Base-by-base conservation (phyloP, 2,797 vertebrate species). In the Lagorchestes hirsutus region DNA sequence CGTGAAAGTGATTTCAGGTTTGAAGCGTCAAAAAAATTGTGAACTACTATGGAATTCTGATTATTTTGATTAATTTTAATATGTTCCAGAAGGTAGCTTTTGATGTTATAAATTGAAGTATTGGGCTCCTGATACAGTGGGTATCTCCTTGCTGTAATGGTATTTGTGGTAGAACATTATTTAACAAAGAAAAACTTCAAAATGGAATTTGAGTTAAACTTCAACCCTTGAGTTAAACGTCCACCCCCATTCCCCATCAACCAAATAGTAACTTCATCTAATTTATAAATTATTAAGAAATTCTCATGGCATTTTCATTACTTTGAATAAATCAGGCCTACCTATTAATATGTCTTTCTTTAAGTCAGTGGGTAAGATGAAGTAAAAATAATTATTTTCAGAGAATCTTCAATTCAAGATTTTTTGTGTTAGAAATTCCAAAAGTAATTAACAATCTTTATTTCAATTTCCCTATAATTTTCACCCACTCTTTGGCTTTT, bases 401-500 rank as follows among this genome's bases (percentile, higher is more conserved):
- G 12, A 92, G 92, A 82, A 93, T 96, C 95, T 96, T 90, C 50
- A 90, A 54, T 54, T 90, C 90, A 54, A 52, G 52, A 93, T 82
- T 58, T 8, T 95, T 95, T 55, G 13, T 94, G 22, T 93, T 94
- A 74, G 34, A 57, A 93, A 82, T 87, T 93, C 52, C 91, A 94
- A 55, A n/a, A 91, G 58, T 93, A 97, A 96, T 95, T 97, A 98
- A 95, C 67, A 96, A 90, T 54, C 59, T 95, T 82, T 28, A 93
- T 96, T 97, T 92, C 34, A 93, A 31, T 96, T 96, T 95, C 46
- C 46, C 82, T 91, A 54, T 96, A 93, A 96, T 97, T 97, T 97
- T 96, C 59, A 94, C 62, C 55, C 90, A 54, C 54, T 97, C n/a
- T 92, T 74, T 90, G 90, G 93, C 93, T 97, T 96, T 96, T 59